Evolutionary conservation across 23 tunicate species (phyloP).

Genomic region (Phallusia fumigata): DNA sequence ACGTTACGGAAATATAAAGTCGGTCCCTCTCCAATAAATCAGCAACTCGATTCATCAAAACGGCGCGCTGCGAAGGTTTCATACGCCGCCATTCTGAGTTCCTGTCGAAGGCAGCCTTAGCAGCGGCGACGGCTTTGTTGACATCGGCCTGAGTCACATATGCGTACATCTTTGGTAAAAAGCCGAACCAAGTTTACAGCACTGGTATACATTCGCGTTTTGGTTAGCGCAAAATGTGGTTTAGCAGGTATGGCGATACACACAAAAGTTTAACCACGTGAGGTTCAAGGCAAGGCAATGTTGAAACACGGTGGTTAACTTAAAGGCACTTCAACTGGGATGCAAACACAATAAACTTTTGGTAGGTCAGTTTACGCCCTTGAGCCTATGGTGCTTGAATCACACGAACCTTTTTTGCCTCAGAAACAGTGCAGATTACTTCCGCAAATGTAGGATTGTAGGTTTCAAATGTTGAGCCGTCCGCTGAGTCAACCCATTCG

Average conservation of each 20-base stretch:
- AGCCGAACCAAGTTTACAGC: too few relatives aligned
- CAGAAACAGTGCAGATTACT: slow-evolving; percentile 64
- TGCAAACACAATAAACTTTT: too few relatives aligned
- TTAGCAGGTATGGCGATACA: too few relatives aligned
- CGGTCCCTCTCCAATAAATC: slow-evolving; percentile 80
- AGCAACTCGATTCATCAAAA: slow-evolving; percentile 65
- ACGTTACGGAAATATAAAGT: slow-evolving; percentile 48
- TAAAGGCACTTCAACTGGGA: too few relatives aligned
- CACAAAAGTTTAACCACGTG: too few relatives aligned
- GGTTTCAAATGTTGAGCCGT: slow-evolving; percentile 68
- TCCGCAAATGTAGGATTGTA: slow-evolving; percentile 73
- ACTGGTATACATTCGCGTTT: too few relatives aligned
- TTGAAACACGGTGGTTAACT: too few relatives aligned
- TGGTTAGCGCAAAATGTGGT: too few relatives aligned
- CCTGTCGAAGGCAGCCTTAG: slow-evolving; percentile 51
- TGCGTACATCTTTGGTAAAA: too few relatives aligned
- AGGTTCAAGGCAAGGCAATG: too few relatives aligned
- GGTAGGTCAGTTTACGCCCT: too few relatives aligned
- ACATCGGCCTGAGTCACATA: slow-evolving; percentile 69
- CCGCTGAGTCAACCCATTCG: slow-evolving; percentile 66
- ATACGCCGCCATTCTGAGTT: slow-evolving; percentile 67
- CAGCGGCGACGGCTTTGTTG: slow-evolving; percentile 66
- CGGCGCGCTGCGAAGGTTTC: slow-evolving; percentile 49
- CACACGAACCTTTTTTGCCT: slow-evolving; percentile 63
- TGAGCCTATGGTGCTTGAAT: too few relatives aligned